Evolutionary conservation across 2,888 invertebrate genomes (phyloP).

Genomic region (Malachius bipustulatus): DNA sequence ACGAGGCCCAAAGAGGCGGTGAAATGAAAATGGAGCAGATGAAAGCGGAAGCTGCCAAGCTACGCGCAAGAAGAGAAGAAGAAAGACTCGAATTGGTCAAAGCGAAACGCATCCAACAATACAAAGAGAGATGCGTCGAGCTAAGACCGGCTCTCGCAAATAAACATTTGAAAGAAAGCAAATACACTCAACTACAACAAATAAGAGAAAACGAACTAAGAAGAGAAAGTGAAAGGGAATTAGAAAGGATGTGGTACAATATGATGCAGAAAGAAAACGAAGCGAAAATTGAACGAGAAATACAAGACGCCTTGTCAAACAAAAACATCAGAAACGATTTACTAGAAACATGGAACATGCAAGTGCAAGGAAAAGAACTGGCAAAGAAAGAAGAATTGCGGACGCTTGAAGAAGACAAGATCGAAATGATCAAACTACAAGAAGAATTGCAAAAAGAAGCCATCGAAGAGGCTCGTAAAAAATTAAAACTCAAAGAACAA

Average conservation of each 20-base stretch:
- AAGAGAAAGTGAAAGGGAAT: slow-evolving; percentile 42
- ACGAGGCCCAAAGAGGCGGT: slow-evolving; percentile 41
- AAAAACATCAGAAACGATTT: slow-evolving; percentile 35
- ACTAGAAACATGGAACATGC: slow-evolving; percentile 29
- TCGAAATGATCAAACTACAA: slow-evolving; percentile 26
- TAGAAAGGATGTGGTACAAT: slow-evolving; percentile 49
- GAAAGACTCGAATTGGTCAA: slow-evolving; percentile 41
- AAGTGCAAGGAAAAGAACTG: slow-evolving; percentile 31
- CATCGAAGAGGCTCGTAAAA: no score
- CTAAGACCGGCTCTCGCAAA: slow-evolving; percentile 38
- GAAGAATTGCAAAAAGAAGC: slow-evolving; percentile 21
- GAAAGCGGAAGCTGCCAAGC: slow-evolving; percentile 36
- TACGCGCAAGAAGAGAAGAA: slow-evolving; percentile 41
- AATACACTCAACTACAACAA: slow-evolving; percentile 46
- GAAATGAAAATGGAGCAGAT: slow-evolving; percentile 41
- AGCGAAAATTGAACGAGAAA: slow-evolving; percentile 42
- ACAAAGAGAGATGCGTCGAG: slow-evolving; percentile 36
- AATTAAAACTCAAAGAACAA: no score
- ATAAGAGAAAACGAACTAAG: slow-evolving; percentile 46
- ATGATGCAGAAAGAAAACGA: slow-evolving; percentile 46
- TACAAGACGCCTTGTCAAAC: slow-evolving; percentile 39
- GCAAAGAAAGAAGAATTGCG: slow-evolving; percentile 25
- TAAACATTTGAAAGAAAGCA: slow-evolving; percentile 40
- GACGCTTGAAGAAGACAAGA: slow-evolving; percentile 25
- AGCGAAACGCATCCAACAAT: slow-evolving; percentile 37